phyloP scores from a whole-genome alignment of 2,888 invertebrate species.

The Laothoe populi region DNA sequence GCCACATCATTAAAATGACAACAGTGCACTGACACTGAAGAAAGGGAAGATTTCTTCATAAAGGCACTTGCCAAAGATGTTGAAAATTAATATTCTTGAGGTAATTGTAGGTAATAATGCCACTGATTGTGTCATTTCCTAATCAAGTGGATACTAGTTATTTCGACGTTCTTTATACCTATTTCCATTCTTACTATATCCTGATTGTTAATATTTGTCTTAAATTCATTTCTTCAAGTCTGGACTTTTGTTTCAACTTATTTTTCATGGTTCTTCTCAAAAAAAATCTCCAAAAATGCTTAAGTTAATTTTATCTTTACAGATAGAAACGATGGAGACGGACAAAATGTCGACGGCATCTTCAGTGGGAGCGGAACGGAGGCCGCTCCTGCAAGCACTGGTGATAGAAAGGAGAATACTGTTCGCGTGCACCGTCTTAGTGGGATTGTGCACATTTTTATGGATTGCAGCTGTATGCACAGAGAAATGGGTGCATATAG shows the following conservation, averaged over 20 bases:
- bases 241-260: too few species aligned
- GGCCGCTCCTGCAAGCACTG: constrained; percentile 85
- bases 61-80: too few species aligned
- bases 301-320: constrained; percentile 15
- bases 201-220: too few species aligned
- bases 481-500: constrained; percentile 89
- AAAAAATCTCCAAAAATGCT: too few species aligned
- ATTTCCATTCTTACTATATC: too few species aligned
- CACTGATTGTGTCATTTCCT: too few species aligned
- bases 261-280: too few species aligned
- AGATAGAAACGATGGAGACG: constrained; percentile 66
- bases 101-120: too few species aligned
- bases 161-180: too few species aligned
- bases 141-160: not conserved
- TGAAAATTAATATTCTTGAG: too few species aligned
- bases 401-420: constrained; percentile 90
- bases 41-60: too few species aligned
- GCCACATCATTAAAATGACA: not conserved
- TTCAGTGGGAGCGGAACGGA: constrained; percentile 85
- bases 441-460: constrained; percentile 87
- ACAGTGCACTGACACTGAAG: constrained; percentile 3
- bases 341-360: constrained; percentile 87
- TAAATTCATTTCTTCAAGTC: too few species aligned
- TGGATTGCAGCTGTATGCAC: constrained; percentile 91
- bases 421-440: constrained; percentile 87